A percentile compares a stretch with the other conserved stretches of the same genome.
Evolutionary conservation across 1,140 invertebrate genomes (phyloP).

Genomic region (Metopolophium dirhodum): DNA sequence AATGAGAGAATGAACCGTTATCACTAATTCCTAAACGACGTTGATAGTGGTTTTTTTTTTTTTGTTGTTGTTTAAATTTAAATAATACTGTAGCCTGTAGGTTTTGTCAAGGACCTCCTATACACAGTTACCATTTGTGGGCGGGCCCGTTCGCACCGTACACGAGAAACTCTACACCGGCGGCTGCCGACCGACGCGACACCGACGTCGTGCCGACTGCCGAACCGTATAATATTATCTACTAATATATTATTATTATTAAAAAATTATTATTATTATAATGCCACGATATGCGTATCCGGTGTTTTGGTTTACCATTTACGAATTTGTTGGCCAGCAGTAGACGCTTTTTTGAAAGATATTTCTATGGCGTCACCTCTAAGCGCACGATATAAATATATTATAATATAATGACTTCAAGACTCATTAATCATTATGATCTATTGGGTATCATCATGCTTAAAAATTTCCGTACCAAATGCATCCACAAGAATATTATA

Average conservation of each 20-base stretch:
- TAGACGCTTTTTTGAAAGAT: not conserved
- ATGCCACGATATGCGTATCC: not conserved
- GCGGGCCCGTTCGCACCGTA: not conserved
- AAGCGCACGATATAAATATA: too few species aligned
- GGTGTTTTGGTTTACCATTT: not conserved
- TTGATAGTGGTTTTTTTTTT: not conserved
- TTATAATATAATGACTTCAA: not conserved
- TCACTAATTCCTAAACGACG: not conserved
- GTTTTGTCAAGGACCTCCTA: not conserved
- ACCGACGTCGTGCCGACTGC: not conserved
- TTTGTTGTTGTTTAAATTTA: slow-evolving; percentile 2
- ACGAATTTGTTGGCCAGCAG: not conserved
- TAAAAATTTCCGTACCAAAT: not conserved
- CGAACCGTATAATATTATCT: not conserved
- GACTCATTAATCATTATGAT: not conserved
- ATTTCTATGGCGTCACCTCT: not conserved
- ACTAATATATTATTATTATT: not conserved
- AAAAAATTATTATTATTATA: not conserved
- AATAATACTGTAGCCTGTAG: not conserved
- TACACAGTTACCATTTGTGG: not conserved
- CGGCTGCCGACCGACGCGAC: not conserved
- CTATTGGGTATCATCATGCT: not conserved
- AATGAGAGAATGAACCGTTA: slow-evolving; percentile 9
- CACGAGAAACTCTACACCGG: not conserved
- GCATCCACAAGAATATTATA: not conserved